These are phyloP conservation scores for Alosa alosa DNA, from an alignment of 2,113 vertebrate species.

Conservation along the genomic window DNA sequence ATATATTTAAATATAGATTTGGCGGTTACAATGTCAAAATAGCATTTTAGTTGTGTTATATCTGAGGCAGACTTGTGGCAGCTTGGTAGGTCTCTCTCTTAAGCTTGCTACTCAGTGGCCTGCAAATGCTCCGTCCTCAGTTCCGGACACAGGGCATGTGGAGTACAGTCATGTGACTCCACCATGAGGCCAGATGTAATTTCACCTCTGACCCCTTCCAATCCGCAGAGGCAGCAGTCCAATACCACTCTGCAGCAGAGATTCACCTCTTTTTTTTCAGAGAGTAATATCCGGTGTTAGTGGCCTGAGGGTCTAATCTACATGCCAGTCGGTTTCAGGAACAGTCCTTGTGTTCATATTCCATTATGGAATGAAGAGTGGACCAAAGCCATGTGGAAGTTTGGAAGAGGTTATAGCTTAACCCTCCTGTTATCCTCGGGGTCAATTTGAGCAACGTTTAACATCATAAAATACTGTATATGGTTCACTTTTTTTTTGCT, in stretches of 20 bases:
- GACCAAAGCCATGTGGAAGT: background rate
- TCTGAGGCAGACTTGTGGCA: background rate
- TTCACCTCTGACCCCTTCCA: background rate
- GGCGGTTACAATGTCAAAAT: background rate
- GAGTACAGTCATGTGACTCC: constrained; percentile 7
- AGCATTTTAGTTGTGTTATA: background rate
- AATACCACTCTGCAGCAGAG: background rate
- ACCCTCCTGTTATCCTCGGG: too few relatives aligned
- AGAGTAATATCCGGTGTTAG: background rate
- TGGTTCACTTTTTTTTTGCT: too few relatives aligned
- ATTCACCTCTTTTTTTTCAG: background rate
- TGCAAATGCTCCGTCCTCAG: background rate
- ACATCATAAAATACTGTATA: too few relatives aligned
- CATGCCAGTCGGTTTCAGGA: background rate
- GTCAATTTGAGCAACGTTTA: too few relatives aligned
- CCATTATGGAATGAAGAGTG: background rate
- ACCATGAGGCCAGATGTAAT: constrained; percentile 1
- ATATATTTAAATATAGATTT: background rate
- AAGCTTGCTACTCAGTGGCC: background rate
- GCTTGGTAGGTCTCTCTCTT: background rate
- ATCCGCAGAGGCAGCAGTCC: background rate
- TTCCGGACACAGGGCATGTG: background rate
- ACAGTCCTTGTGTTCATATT: background rate
- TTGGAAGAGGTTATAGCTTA: background rate
- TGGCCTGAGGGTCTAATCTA: background rate